Evolutionary conservation across 2,797 vertebrate genomes (phyloP), one percentile per base, ranked within the genome.

Genomic region (Acanthurus leucopareius): DNA sequence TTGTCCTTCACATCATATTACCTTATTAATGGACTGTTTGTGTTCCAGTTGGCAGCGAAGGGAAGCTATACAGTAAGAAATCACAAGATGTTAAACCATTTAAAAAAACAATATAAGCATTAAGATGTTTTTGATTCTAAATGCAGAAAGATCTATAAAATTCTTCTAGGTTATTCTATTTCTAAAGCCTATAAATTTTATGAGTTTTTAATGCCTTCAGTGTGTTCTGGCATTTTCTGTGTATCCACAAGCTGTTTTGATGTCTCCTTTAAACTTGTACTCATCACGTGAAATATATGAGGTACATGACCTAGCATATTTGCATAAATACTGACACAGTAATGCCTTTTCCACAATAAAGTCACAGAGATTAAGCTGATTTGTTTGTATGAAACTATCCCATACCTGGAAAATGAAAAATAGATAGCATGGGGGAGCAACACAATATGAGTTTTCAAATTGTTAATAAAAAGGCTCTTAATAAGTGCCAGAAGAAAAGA

Each of bases 1-100:
- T 93, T 86, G 79, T 32, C 77, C 64, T 84, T 88, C 83, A 89
- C 83, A 81, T 91, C 84, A 63, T 51, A 84, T 90, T 88, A 86
- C 84, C 68, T 60, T 67, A 59, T 83, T 88, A 90, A 88, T 85
- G 84, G 78, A 83, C 42, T 48, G 28, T 32, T 32, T 32, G 28
- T 84, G 79, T 58, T 87, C 71, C 69, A 82, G 75, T 70, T 62
- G 74, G 56, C 73, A 67, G 48, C 9, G 25, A 17, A 17, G 17
- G 35, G 74, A 56, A 69, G 57, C 20, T 49, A 60, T 67, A 70
- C 13, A 62, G 72, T 67, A 17, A 71, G 57, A 79, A 85, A 89
- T 67, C 84, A 83, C 66, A 81, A 69, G 48, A 14, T 42, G 71
- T 79, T 63, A 82, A 25, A 86, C 71, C 68, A 47, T 60, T 82